Conservation (phyloP, 2,888 invertebrate species). For the Xestobium rufovillosum region DNA sequence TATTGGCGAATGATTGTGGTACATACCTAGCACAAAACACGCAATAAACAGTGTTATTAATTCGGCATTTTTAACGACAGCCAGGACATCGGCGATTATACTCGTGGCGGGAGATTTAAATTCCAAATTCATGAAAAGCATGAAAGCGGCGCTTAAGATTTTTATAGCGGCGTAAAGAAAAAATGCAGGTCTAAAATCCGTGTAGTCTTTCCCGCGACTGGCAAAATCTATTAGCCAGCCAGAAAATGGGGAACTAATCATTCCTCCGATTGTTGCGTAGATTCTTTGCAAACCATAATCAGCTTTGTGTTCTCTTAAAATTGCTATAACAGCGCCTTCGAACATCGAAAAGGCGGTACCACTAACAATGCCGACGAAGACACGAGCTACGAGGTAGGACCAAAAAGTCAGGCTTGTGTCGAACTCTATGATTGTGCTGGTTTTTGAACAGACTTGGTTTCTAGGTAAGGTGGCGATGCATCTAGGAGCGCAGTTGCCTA, state of each 20-base stretch:
- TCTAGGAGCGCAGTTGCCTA: conserved; percentile 50
- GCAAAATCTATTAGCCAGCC: conserved; percentile 68
- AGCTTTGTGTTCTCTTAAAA: conserved; percentile 64
- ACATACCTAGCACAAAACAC: conserved; percentile 63
- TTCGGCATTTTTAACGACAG: conserved; percentile 61
- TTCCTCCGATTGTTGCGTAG: conserved; percentile 68
- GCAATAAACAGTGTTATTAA: conserved; percentile 64
- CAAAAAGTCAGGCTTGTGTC: conserved; percentile 64
- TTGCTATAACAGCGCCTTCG: conserved; percentile 71
- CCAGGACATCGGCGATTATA: conserved; percentile 60
- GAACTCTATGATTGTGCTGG: conserved; percentile 51
- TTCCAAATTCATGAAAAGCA: conserved; percentile 65
- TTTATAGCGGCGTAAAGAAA: conserved; percentile 66
- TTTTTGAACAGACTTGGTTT: conserved; percentile 52
- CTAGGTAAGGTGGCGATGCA: conserved; percentile 55
- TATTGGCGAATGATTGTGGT: too few species aligned
- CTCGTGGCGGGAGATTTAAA: conserved; percentile 68
- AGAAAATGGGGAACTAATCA: conserved; percentile 71
- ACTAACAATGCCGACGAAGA: conserved; percentile 58
- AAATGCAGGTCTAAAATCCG: conserved; percentile 69
- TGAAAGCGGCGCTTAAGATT: conserved; percentile 56
- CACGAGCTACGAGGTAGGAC: conserved; percentile 59
- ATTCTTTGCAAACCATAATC: conserved; percentile 72
- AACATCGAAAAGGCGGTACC: conserved; percentile 75
- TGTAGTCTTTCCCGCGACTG: conserved; percentile 60